Evolutionary conservation across 2,888 invertebrate species (phyloP).

Genomic region (Callosobruchus maculatus): DNA sequence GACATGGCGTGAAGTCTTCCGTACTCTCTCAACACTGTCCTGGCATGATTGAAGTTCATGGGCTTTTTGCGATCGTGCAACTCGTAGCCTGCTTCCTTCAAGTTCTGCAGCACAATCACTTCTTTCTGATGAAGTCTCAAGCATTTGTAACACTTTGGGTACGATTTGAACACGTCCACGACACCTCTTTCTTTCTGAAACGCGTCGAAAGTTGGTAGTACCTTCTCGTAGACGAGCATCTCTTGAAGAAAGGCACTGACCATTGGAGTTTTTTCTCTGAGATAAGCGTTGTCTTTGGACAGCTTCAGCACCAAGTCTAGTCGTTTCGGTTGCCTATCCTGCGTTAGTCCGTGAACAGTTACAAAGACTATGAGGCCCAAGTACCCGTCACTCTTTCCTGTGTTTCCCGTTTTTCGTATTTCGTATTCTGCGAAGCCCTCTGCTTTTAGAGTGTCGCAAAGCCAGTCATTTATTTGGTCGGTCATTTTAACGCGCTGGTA

Average conservation of each 20-base stretch:
- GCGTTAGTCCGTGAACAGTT: background rate
- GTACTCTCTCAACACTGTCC: conserved; percentile 16
- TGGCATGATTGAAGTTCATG: conserved; percentile 20
- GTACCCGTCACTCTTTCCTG: background rate
- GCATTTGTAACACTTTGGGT: conserved; percentile 21
- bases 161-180: conserved; percentile 9
- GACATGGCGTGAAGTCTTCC: conserved; percentile 25
- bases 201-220: conserved; percentile 15
- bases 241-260: conserved; percentile 8
- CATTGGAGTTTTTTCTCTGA: background rate
- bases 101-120: conserved; percentile 19
- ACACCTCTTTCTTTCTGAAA: conserved; percentile 18
- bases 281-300: background rate
- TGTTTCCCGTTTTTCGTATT: background rate
- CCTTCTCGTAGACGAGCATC: conserved; percentile 17
- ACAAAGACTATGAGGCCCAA: background rate
- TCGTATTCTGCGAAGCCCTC: background rate
- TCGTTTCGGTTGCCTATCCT: background rate
- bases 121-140: conserved; percentile 12
- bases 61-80: conserved; percentile 14
- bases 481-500: background rate
- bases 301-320: background rate
- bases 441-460: background rate
- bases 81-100: conserved; percentile 18
- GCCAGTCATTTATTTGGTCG: background rate